These are phyloP conservation scores for Heterocephalus glaber DNA, from an alignment of 2,113 vertebrate species.

Conservation along the genomic window DNA sequence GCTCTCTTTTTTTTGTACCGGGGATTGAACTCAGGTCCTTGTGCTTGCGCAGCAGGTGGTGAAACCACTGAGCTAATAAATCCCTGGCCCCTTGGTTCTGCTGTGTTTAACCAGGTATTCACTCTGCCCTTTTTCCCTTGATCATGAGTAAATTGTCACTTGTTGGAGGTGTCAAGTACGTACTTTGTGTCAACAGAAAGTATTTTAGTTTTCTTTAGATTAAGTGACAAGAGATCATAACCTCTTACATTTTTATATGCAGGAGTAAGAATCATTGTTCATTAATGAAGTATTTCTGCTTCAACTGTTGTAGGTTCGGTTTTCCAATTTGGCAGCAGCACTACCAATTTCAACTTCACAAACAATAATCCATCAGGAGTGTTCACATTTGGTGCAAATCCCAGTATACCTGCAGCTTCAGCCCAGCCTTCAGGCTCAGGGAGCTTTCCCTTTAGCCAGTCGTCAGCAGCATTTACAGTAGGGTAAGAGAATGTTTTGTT, in stretches of 20 bases:
- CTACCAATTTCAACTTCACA: slow-evolving; percentile 88
- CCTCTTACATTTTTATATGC: neutral
- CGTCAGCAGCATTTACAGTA: slow-evolving; percentile 86
- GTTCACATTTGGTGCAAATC: slow-evolving; percentile 91
- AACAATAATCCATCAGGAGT: slow-evolving; percentile 85
- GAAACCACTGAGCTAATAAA: too few species aligned
- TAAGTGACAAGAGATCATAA: neutral
- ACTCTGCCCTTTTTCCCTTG: neutral
- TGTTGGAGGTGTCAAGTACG: neutral
- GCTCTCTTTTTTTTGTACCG: neutral
- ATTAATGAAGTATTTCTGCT: slow-evolving; percentile 35
- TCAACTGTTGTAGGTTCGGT: slow-evolving; percentile 82
- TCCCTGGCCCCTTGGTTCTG: too few species aligned
- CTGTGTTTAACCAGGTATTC: neutral
- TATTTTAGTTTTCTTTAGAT: neutral
- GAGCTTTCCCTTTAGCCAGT: slow-evolving; percentile 88
- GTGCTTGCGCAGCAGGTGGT: too few species aligned
- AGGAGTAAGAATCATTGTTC: neutral
- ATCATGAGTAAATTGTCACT: neutral
- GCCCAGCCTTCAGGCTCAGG: slow-evolving; percentile 85
- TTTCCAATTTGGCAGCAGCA: slow-evolving; percentile 92
- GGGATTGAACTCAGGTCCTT: too few species aligned
- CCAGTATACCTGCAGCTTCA: slow-evolving; percentile 83
- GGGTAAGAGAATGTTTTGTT: slow-evolving; percentile 87
- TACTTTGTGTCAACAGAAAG: neutral